Evolutionary conservation across 2,888 invertebrate species (phyloP), one percentile per base, ranked within the genome.

Genomic region (Parnassius mnemosyne): DNA sequence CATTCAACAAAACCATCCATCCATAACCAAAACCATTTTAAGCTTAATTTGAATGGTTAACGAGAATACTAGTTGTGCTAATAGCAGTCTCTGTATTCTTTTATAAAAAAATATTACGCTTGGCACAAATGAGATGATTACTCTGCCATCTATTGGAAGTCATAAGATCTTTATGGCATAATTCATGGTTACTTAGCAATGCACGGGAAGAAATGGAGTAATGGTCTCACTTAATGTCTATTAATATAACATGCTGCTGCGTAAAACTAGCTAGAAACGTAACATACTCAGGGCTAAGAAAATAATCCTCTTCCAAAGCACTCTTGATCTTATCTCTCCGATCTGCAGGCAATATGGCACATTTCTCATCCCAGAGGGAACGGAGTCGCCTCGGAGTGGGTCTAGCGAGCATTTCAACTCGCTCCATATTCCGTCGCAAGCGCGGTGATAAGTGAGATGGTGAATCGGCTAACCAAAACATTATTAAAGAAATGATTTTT

Each of bases 271-370:
- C 20, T 20, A 20, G 2, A 20, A 20, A 34, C 3, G 7, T 34
- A 49, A 13, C 42, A 57, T 76, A 92, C 92, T 92, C 91, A 3
- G 92, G 92, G 68, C 85, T 89, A n/a, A 91, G 78, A 64, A 91
- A 92, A 64, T 89, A 91, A 62, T 91, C 91, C 68, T 93, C 93
- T 71, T 93, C 93, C 0, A 94, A 73, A 1, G 91, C 87, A 49
- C 91, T 89, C 71, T 93, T 92, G 63, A 94, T 88, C 68, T 89
- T 89, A 66, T 92, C 92, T 41, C 90, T 80, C 49, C 92, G 79
- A 0, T 92, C 90, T 1, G 84, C 84, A 0, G 92, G 89, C 46
- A 94, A 76, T 16, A 85, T 74, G 34, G 80, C 77, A 25, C 90
- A 89, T 69, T 92, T 92, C 63, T 92, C 89, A 65, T 92, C 89